Percentiles rank a stretch among this genome's conserved stretches.
phyloP scores from a whole-genome alignment of 2,888 invertebrate species.

The Ganaspis brasiliensis region DNA sequence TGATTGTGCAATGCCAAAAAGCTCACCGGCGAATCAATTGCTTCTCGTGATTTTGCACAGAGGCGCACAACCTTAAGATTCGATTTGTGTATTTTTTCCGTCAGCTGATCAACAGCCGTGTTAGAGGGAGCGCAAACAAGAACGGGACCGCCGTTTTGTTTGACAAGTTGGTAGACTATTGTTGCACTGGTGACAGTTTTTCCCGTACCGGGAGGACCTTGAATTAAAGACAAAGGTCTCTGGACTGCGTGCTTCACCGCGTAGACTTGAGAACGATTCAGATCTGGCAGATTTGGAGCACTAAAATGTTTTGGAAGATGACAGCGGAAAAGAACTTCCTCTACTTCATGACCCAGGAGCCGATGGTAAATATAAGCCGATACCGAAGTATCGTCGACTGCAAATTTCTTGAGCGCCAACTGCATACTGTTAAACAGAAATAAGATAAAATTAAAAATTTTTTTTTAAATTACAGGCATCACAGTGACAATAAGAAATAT shows the following conservation, averaged over 20 bases:
- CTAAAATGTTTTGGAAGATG: slow-evolving; percentile 98
- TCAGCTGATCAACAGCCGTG: slow-evolving; percentile 99
- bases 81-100: slow-evolving; percentile 98
- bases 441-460: background rate
- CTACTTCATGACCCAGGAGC: slow-evolving; percentile 95
- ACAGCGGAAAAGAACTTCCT: slow-evolving; percentile 95
- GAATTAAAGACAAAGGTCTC: slow-evolving; percentile 96
- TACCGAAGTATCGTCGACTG: slow-evolving; percentile 97
- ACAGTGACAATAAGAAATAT: too few relatives aligned
- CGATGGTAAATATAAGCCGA: slow-evolving; percentile 99
- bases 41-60: slow-evolving; percentile 98
- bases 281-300: slow-evolving; percentile 97
- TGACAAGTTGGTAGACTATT: slow-evolving; percentile 98
- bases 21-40: slow-evolving; percentile 98
- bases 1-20: slow-evolving; percentile 98
- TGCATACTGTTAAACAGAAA: slow-evolving; percentile 89
- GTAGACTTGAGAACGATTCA: slow-evolving; percentile 98
- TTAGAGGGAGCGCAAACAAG: slow-evolving; percentile 99
- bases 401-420: slow-evolving; percentile 95
- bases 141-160: slow-evolving; percentile 96
- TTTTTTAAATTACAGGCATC: too few relatives aligned
- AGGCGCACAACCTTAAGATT: slow-evolving; percentile 96
- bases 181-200: slow-evolving; percentile 99
- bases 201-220: slow-evolving; percentile 98
- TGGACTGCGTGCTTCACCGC: slow-evolving; percentile 99